Evolutionary conservation across 2,797 vertebrate species (phyloP).

Genomic region (Sebastes vulpes): DNA sequence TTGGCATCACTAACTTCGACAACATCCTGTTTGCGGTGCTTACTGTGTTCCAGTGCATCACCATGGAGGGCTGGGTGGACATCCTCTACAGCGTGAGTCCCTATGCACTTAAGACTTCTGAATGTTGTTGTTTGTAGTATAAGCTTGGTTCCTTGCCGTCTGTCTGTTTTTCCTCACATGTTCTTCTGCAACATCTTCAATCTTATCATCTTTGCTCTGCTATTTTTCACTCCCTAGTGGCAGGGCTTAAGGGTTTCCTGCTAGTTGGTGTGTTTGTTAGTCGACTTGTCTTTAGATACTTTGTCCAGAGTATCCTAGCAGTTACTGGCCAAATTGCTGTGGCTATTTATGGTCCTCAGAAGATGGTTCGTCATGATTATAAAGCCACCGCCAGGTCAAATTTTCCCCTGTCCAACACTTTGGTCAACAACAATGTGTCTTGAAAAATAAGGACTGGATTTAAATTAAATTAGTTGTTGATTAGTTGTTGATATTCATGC

Average conservation of each 20-base stretch:
- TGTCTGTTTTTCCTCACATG: not conserved
- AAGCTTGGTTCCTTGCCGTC: not conserved
- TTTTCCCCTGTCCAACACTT: not conserved
- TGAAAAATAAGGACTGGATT: not conserved
- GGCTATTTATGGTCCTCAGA: not conserved
- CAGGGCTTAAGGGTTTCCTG: not conserved
- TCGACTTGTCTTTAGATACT: not conserved
- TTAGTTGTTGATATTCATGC: not conserved
- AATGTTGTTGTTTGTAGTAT: not conserved
- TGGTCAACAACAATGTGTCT: too few species aligned
- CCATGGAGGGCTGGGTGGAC: constrained; percentile 98
- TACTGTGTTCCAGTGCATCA: constrained; percentile 99
- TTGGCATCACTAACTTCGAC: constrained; percentile 98
- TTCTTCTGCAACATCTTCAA: not conserved
- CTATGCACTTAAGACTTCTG: too few species aligned
- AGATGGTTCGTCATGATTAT: not conserved
- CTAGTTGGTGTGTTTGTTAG: not conserved
- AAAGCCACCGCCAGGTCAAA: rapidly evolving
- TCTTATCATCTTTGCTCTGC: not conserved
- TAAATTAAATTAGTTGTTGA: not conserved
- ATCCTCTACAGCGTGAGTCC: constrained; percentile 91
- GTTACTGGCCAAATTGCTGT: not conserved
- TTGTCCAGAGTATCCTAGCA: not conserved
- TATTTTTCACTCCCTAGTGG: not conserved
- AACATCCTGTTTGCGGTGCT: constrained; percentile 98